phyloP scores from a whole-genome alignment of 2,888 invertebrate species.

The Drosophila macrospina region DNA sequence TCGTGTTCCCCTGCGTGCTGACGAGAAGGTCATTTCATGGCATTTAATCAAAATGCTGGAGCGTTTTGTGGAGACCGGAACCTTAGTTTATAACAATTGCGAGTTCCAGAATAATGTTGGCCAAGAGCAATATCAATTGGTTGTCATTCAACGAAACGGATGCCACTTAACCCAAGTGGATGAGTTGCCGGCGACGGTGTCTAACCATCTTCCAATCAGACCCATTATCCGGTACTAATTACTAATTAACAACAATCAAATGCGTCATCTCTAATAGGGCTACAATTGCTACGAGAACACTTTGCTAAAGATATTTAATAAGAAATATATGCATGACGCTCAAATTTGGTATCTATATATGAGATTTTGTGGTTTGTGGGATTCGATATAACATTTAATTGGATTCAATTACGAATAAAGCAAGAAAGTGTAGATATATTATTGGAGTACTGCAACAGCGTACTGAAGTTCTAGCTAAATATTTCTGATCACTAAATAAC shows the following conservation, averaged over 20 bases:
- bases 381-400: too few relatives aligned
- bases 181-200: conserved; percentile 5
- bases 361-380: background rate
- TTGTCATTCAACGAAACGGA: conserved; percentile 4
- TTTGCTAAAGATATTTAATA: background rate
- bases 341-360: background rate
- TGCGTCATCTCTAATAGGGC: background rate
- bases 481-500: too few relatives aligned
- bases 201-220: background rate
- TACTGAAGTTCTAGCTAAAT: too few relatives aligned
- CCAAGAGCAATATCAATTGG: conserved; percentile 5
- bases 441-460: too few relatives aligned
- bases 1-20: conserved; percentile 5
- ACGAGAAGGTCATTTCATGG: conserved; percentile 16
- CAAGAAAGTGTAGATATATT: too few relatives aligned
- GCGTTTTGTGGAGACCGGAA: background rate
- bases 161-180: conserved; percentile 3
- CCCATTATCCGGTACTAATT: conserved; percentile 1
- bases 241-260: background rate
- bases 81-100: conserved; percentile 9
- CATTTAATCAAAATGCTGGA: conserved; percentile 16
- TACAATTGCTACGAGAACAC: background rate
- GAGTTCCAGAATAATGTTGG: conserved; percentile 9
- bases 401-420: too few relatives aligned
- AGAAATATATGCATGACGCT: background rate